Conservation (phyloP, 2,888 invertebrate species). For the Drosophila lacicola region DNA sequence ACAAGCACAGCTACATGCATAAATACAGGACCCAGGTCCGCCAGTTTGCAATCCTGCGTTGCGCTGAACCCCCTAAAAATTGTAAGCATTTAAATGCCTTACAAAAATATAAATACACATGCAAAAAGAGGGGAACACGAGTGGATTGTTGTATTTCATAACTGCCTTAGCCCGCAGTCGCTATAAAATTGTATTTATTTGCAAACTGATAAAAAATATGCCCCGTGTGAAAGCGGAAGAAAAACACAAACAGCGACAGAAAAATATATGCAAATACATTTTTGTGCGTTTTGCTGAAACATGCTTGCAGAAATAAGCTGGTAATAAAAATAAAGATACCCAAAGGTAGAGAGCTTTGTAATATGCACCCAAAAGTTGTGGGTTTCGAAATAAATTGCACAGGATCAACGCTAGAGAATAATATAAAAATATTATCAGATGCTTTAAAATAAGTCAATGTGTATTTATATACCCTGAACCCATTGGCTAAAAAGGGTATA, state of each 20-base stretch:
- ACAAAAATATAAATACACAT: slow-evolving; percentile 20
- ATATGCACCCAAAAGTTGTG: neutral
- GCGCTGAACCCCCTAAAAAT: slow-evolving; percentile 42
- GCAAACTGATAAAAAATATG: slow-evolving; percentile 52
- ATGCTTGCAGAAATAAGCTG: neutral
- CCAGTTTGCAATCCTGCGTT: slow-evolving; percentile 29
- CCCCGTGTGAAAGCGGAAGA: neutral
- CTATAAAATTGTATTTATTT: slow-evolving; percentile 56
- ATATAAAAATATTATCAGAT: neutral
- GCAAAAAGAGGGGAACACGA: slow-evolving; percentile 5
- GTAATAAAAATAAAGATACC: slow-evolving; percentile 12
- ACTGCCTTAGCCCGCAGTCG: slow-evolving; percentile 22
- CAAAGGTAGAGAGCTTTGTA: neutral
- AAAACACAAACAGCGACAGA: too few relatives aligned
- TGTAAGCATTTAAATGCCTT: slow-evolving; percentile 51
- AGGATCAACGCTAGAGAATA: neutral
- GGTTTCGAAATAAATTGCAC: neutral
- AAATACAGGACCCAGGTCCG: slow-evolving; percentile 15
- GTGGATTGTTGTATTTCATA: slow-evolving; percentile 14
- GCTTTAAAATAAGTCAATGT: neutral
- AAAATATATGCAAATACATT: slow-evolving; percentile 12
- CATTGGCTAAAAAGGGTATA: too few relatives aligned
- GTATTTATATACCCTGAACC: too few relatives aligned
- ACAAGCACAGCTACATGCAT: slow-evolving; percentile 18
- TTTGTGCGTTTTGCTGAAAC: neutral